Evolutionary conservation across 1,140 invertebrate genomes (phyloP), one percentile per base, ranked within the genome.

Genomic region (Tyrophagus putrescentiae): DNA sequence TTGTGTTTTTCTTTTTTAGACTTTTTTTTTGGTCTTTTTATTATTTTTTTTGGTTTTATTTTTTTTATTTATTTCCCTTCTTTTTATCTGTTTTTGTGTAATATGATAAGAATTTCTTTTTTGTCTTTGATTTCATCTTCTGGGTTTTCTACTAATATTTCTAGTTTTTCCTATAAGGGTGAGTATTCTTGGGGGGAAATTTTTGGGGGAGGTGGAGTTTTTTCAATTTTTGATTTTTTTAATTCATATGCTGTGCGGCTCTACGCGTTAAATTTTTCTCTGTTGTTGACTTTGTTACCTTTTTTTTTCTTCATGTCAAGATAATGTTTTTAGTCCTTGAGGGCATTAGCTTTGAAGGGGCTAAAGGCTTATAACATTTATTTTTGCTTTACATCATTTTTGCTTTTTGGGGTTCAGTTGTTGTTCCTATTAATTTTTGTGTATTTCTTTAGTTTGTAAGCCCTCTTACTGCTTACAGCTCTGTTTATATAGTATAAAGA

Each of bases 61-160:
- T 39, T 39, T 39, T 39, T 39, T 39, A 39, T 39, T 13, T 39
- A 13, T 39, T n/a, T n/a, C 36, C 36, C n/a, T 39, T n/a, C 13
- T 39, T 39, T 13, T n/a, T 39, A 13, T 39, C n/a, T 39, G 36
- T 13, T 39, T 72, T 39, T n/a, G 13, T 39, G n/a, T 39, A 13
- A 13, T 39, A 13, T n/a, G 13, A 13, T 39, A n/a, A n/a, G 13
- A 13, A n/a, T 13, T 39, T 39, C n/a, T 39, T n/a, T 39, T 39
- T n/a, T 13, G 13, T 39, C 13, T 13, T 39, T 39, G 36, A 39
- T n/a, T 39, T 13, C 36, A 13, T 13, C 13, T 39, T n/a, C 13
- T 13, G n/a, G 13, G 36, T 39, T n/a, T 39, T 13, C 13, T 13
- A 13, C n/a, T 39, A 13, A 13, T n/a, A 13, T n/a, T 39, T n/a